Base-by-base conservation (phyloP, 2,888 invertebrate species). In the Limnephilus marmoratus region DNA sequence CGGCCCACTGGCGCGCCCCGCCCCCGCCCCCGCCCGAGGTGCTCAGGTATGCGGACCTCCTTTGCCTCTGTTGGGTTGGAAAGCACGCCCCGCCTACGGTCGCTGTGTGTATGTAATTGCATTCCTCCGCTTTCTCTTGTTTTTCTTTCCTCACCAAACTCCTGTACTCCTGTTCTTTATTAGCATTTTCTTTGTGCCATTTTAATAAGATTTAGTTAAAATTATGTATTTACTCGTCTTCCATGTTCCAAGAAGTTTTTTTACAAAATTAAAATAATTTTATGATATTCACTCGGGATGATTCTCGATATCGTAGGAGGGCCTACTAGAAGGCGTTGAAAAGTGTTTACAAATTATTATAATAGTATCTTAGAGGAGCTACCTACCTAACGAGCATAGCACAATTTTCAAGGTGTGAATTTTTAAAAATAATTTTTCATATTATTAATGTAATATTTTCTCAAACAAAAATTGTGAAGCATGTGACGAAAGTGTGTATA, bases 81-180 rank as follows among this genome's bases (percentile, higher is more conserved):
- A 68, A n/a, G 34, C 83, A 41, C 37, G 37, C 41, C 83, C 83
- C 83, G 41, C 41, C 83, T 83, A 34, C 83, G 37, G 31, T 37
- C 37, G 37, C 37, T 83, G 24, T 68, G 37, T 83, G 83, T 83
- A 9, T 83, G 83, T 83, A 37, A 83, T 83, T 83, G 83, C 83
- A 83, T 83, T 83, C 83, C 83, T 11, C 34, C 83, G 41, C n/a
- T 83, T 83, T 83, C 83, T 83, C 83, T 83, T 83, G 34, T 83
- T 34, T 83, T 83, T 83, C 83, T 83, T 83, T 37, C 83, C 9
- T n/a, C 41, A 37, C 83, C 37, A 34, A 34, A 34, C 34, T 83
- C 83, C 37, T 11, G 37, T 34, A 34, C 34, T 31, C 5, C 18
- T 24, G 68, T 68, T n/a, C 24, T 68, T n/a, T n/a, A 68, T 68